Evolutionary conservation across 2,113 vertebrate genomes (phyloP), one percentile per base, ranked within the genome.

Genomic region (Irena cyanogastra): DNA sequence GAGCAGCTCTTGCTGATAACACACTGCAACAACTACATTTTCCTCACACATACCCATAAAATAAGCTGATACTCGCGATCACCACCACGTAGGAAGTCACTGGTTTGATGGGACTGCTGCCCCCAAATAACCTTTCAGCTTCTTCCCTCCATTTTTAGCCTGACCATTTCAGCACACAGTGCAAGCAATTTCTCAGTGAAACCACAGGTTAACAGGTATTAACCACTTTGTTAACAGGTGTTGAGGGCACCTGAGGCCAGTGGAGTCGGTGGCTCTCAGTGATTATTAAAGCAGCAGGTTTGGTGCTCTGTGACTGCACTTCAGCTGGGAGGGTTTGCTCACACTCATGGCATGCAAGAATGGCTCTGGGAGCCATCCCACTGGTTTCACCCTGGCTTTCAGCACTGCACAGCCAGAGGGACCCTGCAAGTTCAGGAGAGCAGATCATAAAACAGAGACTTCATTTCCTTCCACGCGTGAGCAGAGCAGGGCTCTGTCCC

Each of bases 1-100:
- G 86, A 94, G 64, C 65, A 76, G 88, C 83, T 76, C 47, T 91
- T 89, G 54, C 91, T 92, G 96, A 97, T 96, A 97, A 94, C 91
- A 81, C 56, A 30, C 57, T 71, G 61, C 77, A 84, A 61, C 52
- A 84, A 75, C 81, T 81, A 60, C 33, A 42, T 80, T 95, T 86
- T 63, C 77, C 59, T 83, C 87, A 88, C 78, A 77, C 35, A 45
- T 59, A 72, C 54, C 78, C 85, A 68, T 74, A 94, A 91, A 93
- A 91, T 23, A 91, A 71, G 31, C 52, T 63, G 92, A 80, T 88
- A 54, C 35, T 83, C 3, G 3, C 19, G 52, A 68, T 74, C 60
- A 63, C 44, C 65, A 83, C 59, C 6, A 1, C 80, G 52, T 12
- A 70, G 83, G 20, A 90, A 93, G 78, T 31, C 59, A 53, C 27